A percentile compares a stretch with the other conserved stretches of the same genome.
These are phyloP conservation scores for Tetrao urogallus DNA, from an alignment of 2,113 vertebrate genomes.

Conservation along the genomic window DNA sequence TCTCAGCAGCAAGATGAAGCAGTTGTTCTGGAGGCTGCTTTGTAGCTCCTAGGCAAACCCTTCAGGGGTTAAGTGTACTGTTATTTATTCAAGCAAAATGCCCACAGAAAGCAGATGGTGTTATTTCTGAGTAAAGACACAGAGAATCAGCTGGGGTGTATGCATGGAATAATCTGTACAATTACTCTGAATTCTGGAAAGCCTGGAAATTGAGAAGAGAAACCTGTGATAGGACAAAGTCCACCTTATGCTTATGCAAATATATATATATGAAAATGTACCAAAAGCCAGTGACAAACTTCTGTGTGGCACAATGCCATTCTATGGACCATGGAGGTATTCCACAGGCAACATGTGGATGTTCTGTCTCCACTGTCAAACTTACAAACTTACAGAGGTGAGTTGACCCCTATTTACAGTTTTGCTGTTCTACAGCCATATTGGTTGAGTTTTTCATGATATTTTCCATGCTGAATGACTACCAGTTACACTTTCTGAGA, in stretches of 20 bases:
- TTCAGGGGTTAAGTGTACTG: neutral
- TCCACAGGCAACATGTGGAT: too few species aligned
- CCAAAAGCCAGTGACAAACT: neutral
- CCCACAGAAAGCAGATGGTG: neutral
- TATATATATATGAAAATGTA: too few species aligned
- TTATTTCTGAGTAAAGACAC: neutral
- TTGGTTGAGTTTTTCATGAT: neutral
- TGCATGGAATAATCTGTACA: neutral
- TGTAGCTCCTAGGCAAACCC: neutral
- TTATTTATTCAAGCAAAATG: neutral
- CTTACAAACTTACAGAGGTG: neutral
- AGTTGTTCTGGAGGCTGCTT: neutral
- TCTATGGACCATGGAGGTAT: neutral
- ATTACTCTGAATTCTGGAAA: neutral
- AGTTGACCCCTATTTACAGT: rapidly evolving
- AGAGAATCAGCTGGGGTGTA: neutral
- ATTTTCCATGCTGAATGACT: neutral
- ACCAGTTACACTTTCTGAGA: neutral
- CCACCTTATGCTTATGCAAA: neutral
- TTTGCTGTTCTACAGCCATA: neutral
- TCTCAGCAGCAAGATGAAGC: neutral
- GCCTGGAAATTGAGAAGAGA: neutral
- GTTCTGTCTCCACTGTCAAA: neutral
- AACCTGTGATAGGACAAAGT: neutral
- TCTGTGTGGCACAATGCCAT: slow-evolving; percentile 15